A percentile compares a stretch with the other conserved stretches of the same genome.
phyloP scores from a whole-genome alignment of 2,113 vertebrate genomes.

The Dryoscopus gambensis region DNA sequence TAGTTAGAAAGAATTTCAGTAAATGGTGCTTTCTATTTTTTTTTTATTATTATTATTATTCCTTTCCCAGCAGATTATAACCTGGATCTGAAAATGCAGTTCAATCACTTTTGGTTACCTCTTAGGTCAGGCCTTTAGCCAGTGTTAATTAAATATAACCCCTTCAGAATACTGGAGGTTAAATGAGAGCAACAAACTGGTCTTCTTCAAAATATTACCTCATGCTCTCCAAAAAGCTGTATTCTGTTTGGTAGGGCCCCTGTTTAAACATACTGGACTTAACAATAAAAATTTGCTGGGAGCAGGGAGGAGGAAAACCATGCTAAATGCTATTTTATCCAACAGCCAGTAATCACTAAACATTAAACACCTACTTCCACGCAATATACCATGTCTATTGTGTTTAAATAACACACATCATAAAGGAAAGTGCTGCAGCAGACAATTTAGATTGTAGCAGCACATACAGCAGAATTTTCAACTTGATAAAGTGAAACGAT shows the following conservation, averaged over 20 bases:
- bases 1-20: conserved; percentile 76
- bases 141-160: conserved; percentile 91
- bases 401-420: conserved; percentile 59
- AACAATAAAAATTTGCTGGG: conserved; percentile 31
- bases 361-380: conserved; percentile 37
- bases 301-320: not conserved
- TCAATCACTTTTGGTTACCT: conserved; percentile 79
- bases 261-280: not conserved
- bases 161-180: conserved; percentile 82
- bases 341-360: conserved; percentile 36
- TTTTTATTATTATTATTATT: conserved; percentile 27
- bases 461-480: conserved; percentile 43
- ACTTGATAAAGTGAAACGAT: conserved; percentile 61
- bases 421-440: conserved; percentile 50
- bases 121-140: conserved; percentile 85
- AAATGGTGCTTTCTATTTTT: conserved; percentile 73
- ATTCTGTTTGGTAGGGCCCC: conserved; percentile 8
- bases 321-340: conserved; percentile 9
- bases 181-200: conserved; percentile 71
- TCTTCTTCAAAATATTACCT: conserved; percentile 55
- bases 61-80: conserved; percentile 71
- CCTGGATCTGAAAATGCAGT: conserved; percentile 76
- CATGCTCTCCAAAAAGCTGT: conserved; percentile 22
- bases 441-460: conserved; percentile 43
- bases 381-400: conserved; percentile 42